phyloP scores from a whole-genome alignment of 1,140 invertebrate species.

The Pachyrhynchus sulphureomaculatus region DNA sequence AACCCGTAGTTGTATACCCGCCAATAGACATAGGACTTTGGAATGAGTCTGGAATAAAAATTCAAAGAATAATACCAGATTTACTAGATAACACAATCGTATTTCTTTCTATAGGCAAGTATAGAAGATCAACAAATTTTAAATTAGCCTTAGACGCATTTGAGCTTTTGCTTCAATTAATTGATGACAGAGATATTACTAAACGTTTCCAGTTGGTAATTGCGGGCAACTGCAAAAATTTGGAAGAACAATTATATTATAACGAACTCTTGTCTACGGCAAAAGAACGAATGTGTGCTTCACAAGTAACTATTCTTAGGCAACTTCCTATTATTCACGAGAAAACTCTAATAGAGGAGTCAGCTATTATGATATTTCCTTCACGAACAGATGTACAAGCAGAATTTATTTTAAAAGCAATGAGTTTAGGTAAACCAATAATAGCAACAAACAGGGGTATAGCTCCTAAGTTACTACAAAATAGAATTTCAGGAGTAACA shows the following conservation, averaged over 20 bases:
- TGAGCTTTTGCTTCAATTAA: constrained; percentile 36
- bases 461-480: constrained; percentile 37
- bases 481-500: constrained; percentile 42
- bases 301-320: constrained; percentile 43
- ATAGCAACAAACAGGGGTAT: constrained; percentile 43
- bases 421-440: constrained; percentile 41
- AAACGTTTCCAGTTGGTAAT: constrained; percentile 42
- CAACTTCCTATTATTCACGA: constrained; percentile 41
- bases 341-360: constrained; percentile 44
- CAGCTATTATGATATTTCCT: constrained; percentile 38
- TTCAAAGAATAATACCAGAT: constrained; percentile 44
- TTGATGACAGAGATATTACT: constrained; percentile 28
- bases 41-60: constrained; percentile 37
- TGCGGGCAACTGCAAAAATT: constrained; percentile 40
- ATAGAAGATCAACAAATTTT: constrained; percentile 42
- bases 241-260: constrained; percentile 38
- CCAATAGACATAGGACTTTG: constrained; percentile 42
- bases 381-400: constrained; percentile 41
- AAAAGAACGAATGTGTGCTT: constrained; percentile 39
- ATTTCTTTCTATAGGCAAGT: constrained; percentile 43
- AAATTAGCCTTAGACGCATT: constrained; percentile 42
- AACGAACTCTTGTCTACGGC: constrained; percentile 36
- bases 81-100: constrained; percentile 37
- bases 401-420: constrained; percentile 39
- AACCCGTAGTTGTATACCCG: constrained; percentile 37